phyloP scores from a whole-genome alignment of 1,140 invertebrate species.

The Doryteuthis pealeii region DNA sequence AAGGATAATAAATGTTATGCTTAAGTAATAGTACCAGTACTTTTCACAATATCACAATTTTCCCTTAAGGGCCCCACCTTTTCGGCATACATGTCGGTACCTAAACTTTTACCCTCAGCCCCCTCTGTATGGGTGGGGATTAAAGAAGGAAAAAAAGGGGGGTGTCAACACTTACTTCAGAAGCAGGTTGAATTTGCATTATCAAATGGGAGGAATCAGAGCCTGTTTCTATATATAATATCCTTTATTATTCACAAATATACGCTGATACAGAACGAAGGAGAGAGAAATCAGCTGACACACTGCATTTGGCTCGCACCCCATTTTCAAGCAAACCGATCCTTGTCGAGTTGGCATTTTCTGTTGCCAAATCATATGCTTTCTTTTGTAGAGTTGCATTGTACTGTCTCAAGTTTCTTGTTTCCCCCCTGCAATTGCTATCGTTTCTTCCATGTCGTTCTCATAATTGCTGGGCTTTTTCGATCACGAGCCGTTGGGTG shows the following conservation, averaged over 20 bases:
- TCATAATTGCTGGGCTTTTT: slow-evolving; percentile 93
- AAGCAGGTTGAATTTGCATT: slow-evolving; percentile 40
- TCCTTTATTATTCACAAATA: no score
- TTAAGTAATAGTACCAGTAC: no score
- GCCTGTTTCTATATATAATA: slow-evolving; percentile 57
- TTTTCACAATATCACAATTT: no score
- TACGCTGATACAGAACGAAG: slow-evolving; percentile 43
- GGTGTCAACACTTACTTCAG: slow-evolving; percentile 39
- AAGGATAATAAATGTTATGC: no score
- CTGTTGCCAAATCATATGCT: slow-evolving; percentile 35
- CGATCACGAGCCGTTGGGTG: slow-evolving; percentile 95
- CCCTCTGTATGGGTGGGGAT: slow-evolving; percentile 13
- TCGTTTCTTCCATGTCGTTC: slow-evolving; percentile 76
- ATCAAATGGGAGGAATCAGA: slow-evolving; percentile 46
- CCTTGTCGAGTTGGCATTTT: slow-evolving; percentile 48
- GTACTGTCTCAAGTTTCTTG: slow-evolving; percentile 50
- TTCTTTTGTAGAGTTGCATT: slow-evolving; percentile 50
- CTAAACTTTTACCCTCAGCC: no score
- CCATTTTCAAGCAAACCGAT: slow-evolving; percentile 19
- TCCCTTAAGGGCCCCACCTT: no score
- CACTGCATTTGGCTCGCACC: slow-evolving; percentile 13
- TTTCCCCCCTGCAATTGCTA: slow-evolving; percentile 56
- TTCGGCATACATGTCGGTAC: no score
- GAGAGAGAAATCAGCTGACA: background rate
- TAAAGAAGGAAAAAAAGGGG: slow-evolving; percentile 16